Evolutionary conservation across 2,797 vertebrate species (phyloP), one percentile per base, ranked within the genome.

Genomic region (Paratrypauchen microcephalus): DNA sequence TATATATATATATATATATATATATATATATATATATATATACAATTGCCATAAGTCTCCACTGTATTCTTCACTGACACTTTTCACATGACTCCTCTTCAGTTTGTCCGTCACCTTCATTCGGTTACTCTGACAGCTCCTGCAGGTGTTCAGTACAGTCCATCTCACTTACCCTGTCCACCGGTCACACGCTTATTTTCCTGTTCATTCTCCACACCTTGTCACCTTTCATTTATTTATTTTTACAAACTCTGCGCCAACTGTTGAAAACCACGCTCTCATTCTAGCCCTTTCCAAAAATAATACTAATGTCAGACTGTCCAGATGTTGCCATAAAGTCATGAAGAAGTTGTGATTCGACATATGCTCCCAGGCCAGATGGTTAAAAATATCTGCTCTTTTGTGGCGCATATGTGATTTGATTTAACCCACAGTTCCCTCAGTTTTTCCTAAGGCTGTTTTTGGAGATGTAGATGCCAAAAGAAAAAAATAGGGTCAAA

Each of bases 331-430:
- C 57, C 54, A 16, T 26, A 56, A 56, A 56, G 23, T 56, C 23
- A 13, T 26, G 52, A 21, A 62, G 24, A 75, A 73, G 68, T 68
- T 72, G 65, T 24, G 54, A 63, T 74, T 74, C 63, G 70, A 68
- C 81, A 76, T 79, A 78, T 75, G 74, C 74, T 77, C 24, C 69
- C 62, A 36, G 41, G 60, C 59, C 78, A 76, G 81, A 83, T 80
- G 71, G 75, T 61, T 64, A 69, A 50, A 55, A 39, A 64, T 63
- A 72, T 63, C 50, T 71, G 72, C 77, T 66, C 45, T 65, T 73
- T 78, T 61, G 65, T 28, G 13, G 74, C 71, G 41, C 67, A 71
- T 12, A 50, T 21, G 57, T 21, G 45, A 65, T 70, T 56, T n/a
- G 19, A 26, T 56, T 50, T 30, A n/a, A 19, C 3, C 64, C 30